These are phyloP conservation scores for Deilephila elpenor DNA, from an alignment of 2,888 invertebrate species.

Conservation along the genomic window DNA sequence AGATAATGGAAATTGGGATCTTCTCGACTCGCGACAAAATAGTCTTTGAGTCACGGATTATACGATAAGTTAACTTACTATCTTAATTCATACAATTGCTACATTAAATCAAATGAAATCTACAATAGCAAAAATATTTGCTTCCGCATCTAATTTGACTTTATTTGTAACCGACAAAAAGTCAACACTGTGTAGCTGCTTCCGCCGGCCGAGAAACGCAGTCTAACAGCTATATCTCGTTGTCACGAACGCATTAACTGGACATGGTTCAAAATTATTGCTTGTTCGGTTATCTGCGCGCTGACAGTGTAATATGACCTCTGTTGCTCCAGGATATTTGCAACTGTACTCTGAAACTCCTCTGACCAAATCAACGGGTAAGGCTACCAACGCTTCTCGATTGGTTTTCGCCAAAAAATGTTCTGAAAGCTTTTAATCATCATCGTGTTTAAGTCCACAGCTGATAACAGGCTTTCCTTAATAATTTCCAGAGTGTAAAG, in stretches of 20 bases:
- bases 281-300: slow-evolving; percentile 17
- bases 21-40: too few relatives aligned
- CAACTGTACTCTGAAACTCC: neutral
- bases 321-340: slow-evolving; percentile 1
- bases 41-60: too few relatives aligned
- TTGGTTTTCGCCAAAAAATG: neutral
- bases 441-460: too few relatives aligned
- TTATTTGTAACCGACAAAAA: neutral
- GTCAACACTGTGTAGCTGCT: neutral
- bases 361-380: neutral
- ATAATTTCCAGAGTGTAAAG: too few relatives aligned
- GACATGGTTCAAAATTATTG: slow-evolving; percentile 28
- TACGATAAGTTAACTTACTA: too few relatives aligned
- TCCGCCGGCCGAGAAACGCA: neutral
- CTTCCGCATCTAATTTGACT: neutral
- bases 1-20: too few relatives aligned
- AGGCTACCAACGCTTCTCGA: neutral
- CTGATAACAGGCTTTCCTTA: too few relatives aligned
- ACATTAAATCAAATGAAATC: too few relatives aligned
- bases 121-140: too few relatives aligned
- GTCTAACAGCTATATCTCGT: slow-evolving; percentile 7
- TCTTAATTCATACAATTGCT: too few relatives aligned
- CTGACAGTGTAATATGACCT: slow-evolving; percentile 25
- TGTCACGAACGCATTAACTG: slow-evolving; percentile 28
- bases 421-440: neutral